A percentile compares a stretch with the other conserved stretches of the same genome.
Conservation (phyloP, 2,113 vertebrate genomes). For the Caloenas nicobarica region DNA sequence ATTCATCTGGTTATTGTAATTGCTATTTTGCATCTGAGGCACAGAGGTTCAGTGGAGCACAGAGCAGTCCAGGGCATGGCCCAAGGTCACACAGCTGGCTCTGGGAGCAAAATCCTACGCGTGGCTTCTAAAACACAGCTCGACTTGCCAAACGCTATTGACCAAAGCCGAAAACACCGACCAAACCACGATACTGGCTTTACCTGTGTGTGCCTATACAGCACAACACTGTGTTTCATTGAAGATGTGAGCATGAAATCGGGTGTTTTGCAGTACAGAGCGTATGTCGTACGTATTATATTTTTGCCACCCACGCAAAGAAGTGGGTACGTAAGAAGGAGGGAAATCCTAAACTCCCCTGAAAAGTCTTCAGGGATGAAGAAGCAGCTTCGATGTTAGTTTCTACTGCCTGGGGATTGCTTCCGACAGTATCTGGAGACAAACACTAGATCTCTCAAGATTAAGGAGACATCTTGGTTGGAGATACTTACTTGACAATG, state of each 20-base stretch:
- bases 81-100: not conserved
- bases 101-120: not conserved
- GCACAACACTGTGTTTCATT: not conserved
- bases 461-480: not conserved
- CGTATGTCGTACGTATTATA: rapidly evolving
- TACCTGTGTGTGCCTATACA: not conserved
- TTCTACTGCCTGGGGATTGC: not conserved
- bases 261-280: not conserved
- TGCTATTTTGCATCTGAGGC: not conserved
- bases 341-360: not conserved
- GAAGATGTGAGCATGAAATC: not conserved
- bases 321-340: not conserved
- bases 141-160: not conserved
- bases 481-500: not conserved
- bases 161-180: not conserved
- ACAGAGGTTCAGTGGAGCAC: not conserved
- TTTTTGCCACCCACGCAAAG: not conserved
- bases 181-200: not conserved
- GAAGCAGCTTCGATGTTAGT: not conserved
- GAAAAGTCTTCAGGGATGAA: not conserved
- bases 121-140: not conserved
- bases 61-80: not conserved
- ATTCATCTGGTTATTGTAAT: not conserved
- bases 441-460: not conserved
- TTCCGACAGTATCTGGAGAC: not conserved